Evolutionary conservation across 2,113 vertebrate species (phyloP).

Genomic region (Heterochromis multidens): DNA sequence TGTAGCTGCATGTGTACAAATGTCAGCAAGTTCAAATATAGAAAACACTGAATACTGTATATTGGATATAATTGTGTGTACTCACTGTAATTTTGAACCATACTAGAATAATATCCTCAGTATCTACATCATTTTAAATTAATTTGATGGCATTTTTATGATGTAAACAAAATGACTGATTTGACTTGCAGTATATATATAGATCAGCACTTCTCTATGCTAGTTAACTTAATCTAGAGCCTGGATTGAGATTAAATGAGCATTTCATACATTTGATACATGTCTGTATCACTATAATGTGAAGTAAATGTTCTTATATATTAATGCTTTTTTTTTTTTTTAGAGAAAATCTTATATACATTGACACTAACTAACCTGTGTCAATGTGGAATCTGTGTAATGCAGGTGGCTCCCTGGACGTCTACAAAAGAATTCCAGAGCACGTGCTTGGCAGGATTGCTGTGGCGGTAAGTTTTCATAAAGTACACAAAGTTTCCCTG

Average conservation of each 20-base stretch:
- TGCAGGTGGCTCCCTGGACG: constrained; percentile 94
- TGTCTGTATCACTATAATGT: not conserved
- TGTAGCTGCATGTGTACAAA: not conserved
- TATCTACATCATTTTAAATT: not conserved
- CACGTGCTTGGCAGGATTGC: constrained; percentile 93
- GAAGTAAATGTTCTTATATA: no score
- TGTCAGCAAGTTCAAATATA: not conserved
- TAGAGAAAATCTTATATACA: not conserved
- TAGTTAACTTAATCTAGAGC: not conserved
- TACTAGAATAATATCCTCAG: not conserved
- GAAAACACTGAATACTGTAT: not conserved
- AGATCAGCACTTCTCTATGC: not conserved
- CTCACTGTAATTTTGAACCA: not conserved
- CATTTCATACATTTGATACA: no score
- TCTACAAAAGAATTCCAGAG: constrained; percentile 93
- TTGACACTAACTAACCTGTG: not conserved
- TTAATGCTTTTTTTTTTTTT: no score
- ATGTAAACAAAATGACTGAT: not conserved
- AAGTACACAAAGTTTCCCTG: not conserved
- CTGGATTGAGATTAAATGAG: not conserved
- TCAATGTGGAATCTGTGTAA: not conserved
- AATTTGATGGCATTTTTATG: not conserved
- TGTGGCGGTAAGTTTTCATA: constrained; percentile 78
- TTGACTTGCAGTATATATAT: not conserved
- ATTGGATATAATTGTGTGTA: not conserved